Conservation (phyloP, 2,888 invertebrate genomes). For the Dicyrtoma fusca region DNA sequence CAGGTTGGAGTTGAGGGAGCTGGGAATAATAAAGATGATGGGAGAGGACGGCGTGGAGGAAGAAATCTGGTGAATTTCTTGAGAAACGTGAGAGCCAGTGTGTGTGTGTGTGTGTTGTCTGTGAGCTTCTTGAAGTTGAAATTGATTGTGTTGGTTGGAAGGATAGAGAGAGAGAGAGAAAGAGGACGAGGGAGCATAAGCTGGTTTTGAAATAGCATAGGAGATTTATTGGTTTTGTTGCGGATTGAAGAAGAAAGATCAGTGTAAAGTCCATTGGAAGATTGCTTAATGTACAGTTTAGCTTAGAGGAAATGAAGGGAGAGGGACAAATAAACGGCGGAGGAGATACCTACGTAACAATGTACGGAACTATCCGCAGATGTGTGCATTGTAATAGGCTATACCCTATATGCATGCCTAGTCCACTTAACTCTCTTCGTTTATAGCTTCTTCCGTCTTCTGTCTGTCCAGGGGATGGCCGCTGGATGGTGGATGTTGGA, state of each 20-base stretch:
- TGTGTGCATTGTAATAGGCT: neutral
- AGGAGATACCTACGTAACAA: no score
- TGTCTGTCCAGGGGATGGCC: no score
- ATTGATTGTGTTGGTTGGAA: slow-evolving; percentile 19
- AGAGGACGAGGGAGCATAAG: neutral
- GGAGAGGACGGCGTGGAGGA: slow-evolving; percentile 1
- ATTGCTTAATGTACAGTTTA: slow-evolving; percentile 25
- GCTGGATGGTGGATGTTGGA: no score
- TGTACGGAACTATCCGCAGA: neutral
- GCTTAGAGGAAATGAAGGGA: slow-evolving; percentile 3
- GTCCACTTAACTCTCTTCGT: no score
- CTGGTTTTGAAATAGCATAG: slow-evolving; percentile 14
- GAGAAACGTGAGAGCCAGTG: neutral
- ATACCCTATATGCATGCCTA: neutral
- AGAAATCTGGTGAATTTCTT: slow-evolving; percentile 16
- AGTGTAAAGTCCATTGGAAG: slow-evolving; percentile 26
- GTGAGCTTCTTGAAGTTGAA: no score
- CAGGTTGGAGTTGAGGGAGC: no score
- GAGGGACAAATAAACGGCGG: neutral
- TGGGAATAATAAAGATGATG: slow-evolving; percentile 24
- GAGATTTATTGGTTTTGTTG: slow-evolving; percentile 29
- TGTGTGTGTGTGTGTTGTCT: neutral
- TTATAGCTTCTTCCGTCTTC: no score
- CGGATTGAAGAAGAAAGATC: slow-evolving; percentile 7
- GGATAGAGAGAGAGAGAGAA: neutral